Conservation (phyloP, 2,888 invertebrate genomes). For the Diplazon laetatorius region DNA sequence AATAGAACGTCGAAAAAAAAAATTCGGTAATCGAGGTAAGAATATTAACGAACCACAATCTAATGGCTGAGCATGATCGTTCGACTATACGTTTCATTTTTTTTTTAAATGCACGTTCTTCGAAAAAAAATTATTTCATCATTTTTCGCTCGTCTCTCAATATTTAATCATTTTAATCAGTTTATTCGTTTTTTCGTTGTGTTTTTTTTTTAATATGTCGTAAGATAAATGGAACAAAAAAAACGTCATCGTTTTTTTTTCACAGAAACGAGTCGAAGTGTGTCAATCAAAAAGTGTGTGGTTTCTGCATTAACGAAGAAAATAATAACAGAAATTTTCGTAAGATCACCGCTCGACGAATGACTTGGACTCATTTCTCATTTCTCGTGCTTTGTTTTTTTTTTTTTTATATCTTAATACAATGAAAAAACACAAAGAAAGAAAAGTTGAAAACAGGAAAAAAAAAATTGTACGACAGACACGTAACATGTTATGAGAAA, state of each 20-base stretch:
- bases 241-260: background rate
- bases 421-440: constrained; percentile 27
- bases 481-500: constrained; percentile 61
- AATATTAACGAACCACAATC: constrained; percentile 45
- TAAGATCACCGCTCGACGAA: too few species aligned
- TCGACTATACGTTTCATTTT: constrained; percentile 31
- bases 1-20: constrained; percentile 39
- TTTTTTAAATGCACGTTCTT: constrained; percentile 50
- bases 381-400: constrained; percentile 33
- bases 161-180: constrained; percentile 35
- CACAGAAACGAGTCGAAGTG: constrained; percentile 9
- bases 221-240: background rate
- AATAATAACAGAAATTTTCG: background rate
- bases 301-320: background rate
- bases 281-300: background rate
- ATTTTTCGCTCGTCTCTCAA: constrained; percentile 21
- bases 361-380: constrained; percentile 13
- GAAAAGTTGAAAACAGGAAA: constrained; percentile 50
- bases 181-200: background rate
- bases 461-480: constrained; percentile 57
- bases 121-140: constrained; percentile 4
- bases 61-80: constrained; percentile 58
- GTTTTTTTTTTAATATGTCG: too few species aligned
- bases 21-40: constrained; percentile 53
- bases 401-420: too few species aligned